phyloP scores from a whole-genome alignment of 1,140 invertebrate species.

The Leguminivora glycinivorella region DNA sequence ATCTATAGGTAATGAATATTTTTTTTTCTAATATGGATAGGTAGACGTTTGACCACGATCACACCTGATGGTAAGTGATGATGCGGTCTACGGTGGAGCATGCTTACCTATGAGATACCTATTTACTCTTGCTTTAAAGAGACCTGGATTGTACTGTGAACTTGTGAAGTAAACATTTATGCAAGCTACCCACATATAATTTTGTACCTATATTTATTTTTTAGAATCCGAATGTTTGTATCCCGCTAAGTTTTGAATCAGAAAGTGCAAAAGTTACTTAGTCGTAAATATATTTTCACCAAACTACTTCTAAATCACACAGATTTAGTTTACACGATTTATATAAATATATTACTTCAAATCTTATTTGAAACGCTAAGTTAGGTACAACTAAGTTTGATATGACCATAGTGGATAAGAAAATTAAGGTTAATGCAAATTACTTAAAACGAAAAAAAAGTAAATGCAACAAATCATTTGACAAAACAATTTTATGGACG shows the following conservation, averaged over 20 bases:
- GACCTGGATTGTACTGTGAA: no score
- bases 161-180: no score
- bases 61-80: no score
- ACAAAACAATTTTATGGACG: constrained; percentile 32
- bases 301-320: constrained; percentile 21
- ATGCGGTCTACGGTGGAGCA: no score
- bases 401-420: constrained; percentile 29
- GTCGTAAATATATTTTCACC: constrained; percentile 3
- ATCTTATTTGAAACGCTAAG: constrained; percentile 22
- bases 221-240: not conserved
- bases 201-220: no score
- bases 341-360: constrained; percentile 23
- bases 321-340: constrained; percentile 18
- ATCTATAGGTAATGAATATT: no score
- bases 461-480: constrained; percentile 33
- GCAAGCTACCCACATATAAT: no score
- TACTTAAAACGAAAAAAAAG: not conserved
- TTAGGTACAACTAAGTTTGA: constrained; percentile 30
- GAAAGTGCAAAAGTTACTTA: constrained; percentile 14
- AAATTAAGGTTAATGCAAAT: constrained; percentile 24
- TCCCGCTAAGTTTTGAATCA: not conserved
- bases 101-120: no score
- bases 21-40: no score
- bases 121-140: no score
- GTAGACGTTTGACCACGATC: no score